These are phyloP conservation scores for Diplazon laetatorius DNA, from an alignment of 2,888 invertebrate species.

Conservation along the genomic window DNA sequence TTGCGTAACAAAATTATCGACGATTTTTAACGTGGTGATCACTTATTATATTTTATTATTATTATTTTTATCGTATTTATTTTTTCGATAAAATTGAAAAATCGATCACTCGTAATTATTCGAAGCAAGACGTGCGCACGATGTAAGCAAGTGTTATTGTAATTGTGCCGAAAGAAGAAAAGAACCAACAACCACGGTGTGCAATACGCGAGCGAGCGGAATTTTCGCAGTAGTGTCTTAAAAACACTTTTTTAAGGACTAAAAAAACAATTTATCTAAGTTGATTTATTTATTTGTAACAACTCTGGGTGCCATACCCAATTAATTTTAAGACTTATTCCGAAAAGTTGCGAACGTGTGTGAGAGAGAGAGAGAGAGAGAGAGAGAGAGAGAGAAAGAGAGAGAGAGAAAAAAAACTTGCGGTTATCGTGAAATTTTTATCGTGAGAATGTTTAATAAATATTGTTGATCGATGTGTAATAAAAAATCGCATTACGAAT, in stretches of 20 bases:
- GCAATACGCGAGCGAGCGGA: conserved; percentile 5
- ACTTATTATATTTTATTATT: no score
- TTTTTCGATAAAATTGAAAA: no score
- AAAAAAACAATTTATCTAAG: conserved; percentile 60
- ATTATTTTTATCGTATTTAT: no score
- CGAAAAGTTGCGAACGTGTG: conserved; percentile 30
- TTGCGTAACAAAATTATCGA: conserved; percentile 58
- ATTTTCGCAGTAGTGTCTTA: conserved; percentile 25
- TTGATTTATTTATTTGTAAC: conserved; percentile 70
- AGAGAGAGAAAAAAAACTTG: conserved; percentile 36
- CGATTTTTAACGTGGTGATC: conserved; percentile 36
- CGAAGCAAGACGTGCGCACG: conserved; percentile 43
- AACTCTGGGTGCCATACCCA: conserved; percentile 80
- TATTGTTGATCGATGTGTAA: conserved; percentile 60
- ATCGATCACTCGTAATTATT: conserved; percentile 21
- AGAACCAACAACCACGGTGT: background rate
- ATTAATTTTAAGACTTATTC: conserved; percentile 63
- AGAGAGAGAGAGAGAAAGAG: no score
- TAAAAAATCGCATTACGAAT: conserved; percentile 52
- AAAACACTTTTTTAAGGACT: no score
- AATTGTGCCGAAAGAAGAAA: background rate
- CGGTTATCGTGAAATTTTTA: conserved; percentile 40
- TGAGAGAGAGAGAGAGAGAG: no score
- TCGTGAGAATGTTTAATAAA: conserved; percentile 32
- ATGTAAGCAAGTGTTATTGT: conserved; percentile 25